These are phyloP conservation scores for Drosophila greeni DNA, from an alignment of 2,888 invertebrate species.

Conservation along the genomic window DNA sequence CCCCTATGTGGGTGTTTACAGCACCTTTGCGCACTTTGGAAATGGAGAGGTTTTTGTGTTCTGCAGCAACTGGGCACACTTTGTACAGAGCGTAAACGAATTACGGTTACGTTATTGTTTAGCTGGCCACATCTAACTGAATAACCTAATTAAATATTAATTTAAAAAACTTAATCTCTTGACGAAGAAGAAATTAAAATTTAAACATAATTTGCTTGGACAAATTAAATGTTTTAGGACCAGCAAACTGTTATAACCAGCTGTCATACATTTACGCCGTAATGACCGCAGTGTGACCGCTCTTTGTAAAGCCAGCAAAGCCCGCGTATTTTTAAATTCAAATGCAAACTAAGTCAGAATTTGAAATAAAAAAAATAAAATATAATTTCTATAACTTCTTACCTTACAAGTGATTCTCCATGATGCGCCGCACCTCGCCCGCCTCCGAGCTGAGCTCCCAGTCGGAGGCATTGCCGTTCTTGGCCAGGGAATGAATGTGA, in stretches of 20 bases:
- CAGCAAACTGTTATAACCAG: too few species aligned
- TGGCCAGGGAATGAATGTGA: slow-evolving; percentile 6
- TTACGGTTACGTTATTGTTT: too few species aligned
- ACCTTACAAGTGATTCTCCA: slow-evolving; percentile 68
- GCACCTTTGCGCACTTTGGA: too few species aligned
- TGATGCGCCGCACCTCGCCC: slow-evolving; percentile 84
- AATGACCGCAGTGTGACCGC: not conserved
- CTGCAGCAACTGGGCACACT: not conserved
- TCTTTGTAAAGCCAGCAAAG: too few species aligned
- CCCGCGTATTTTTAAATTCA: not conserved
- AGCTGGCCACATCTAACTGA: too few species aligned
- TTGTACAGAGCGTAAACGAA: not conserved
- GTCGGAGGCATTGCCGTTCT: slow-evolving; percentile 74
- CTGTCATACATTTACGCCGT: not conserved
- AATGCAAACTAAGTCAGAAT: not conserved
- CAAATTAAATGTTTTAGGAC: too few species aligned
- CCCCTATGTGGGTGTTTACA: not conserved
- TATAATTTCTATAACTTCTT: not conserved
- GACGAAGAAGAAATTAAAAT: too few species aligned
- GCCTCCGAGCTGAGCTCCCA: slow-evolving; percentile 87
- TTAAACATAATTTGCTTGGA: too few species aligned
- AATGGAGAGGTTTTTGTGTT: not conserved
- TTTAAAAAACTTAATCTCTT: too few species aligned
- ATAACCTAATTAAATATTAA: too few species aligned
- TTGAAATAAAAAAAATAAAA: not conserved